Evolutionary conservation across 2,888 invertebrate genomes (phyloP).

Genomic region (Sesamia inferens): DNA sequence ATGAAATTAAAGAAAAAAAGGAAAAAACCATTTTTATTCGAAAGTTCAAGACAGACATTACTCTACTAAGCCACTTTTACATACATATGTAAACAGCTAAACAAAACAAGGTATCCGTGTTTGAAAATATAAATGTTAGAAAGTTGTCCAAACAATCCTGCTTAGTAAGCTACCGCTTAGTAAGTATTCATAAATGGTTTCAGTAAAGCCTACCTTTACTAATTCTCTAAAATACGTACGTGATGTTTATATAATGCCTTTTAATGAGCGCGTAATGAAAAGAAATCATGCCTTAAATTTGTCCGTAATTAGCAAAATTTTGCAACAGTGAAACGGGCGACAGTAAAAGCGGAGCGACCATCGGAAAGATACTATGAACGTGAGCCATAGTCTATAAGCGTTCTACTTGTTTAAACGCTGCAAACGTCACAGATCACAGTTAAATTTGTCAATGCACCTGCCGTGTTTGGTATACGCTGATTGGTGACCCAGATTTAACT

Average conservation of each 20-base stretch:
- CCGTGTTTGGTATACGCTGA: too few species aligned
- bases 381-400: too few species aligned
- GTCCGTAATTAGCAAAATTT: not conserved
- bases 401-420: too few species aligned
- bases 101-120: constrained; percentile 38
- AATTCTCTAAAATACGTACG: constrained; percentile 43
- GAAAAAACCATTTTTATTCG: not conserved
- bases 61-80: constrained; percentile 6
- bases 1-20: not conserved
- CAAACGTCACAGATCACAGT: not conserved
- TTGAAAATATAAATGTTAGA: constrained; percentile 46
- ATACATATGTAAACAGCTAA: constrained; percentile 26
- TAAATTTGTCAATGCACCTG: not conserved
- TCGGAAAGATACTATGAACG: not conserved
- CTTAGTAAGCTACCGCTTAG: constrained; percentile 17
- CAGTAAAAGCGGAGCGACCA: not conserved
- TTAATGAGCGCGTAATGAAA: not conserved
- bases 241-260: constrained; percentile 34
- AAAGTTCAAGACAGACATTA: not conserved
- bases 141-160: constrained; percentile 45
- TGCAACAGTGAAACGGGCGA: not conserved
- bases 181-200: constrained; percentile 51
- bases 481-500: too few species aligned
- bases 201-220: constrained; percentile 15
- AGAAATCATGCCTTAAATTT: not conserved